Conservation (phyloP, 1,140 invertebrate genomes). For the Microplitis demolitor region DNA sequence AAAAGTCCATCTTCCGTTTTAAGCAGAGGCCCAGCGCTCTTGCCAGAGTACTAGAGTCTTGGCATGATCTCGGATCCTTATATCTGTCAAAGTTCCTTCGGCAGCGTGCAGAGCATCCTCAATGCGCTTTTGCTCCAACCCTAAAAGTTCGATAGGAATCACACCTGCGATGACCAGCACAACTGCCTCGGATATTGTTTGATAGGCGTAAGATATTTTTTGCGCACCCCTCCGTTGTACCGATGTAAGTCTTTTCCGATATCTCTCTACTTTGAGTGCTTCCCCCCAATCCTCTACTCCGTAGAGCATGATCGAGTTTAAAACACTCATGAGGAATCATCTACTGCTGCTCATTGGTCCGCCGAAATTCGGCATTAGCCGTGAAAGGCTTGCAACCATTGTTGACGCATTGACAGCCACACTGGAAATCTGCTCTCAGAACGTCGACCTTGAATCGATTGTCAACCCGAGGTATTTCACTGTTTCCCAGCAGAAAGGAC, state of each 20-base stretch:
- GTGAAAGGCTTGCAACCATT: constrained; percentile 20
- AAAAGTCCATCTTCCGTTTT: too few relatives aligned
- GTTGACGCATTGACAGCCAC: constrained; percentile 22
- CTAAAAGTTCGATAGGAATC: constrained; percentile 36
- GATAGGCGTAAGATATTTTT: neutral
- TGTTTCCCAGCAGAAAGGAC: neutral
- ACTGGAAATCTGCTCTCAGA: constrained; percentile 24
- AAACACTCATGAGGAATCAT: constrained; percentile 29
- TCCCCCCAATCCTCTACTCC: constrained; percentile 33
- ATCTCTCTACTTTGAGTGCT: constrained; percentile 18
- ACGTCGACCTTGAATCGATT: constrained; percentile 27
- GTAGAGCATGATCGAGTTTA: too few relatives aligned
- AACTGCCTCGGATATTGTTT: constrained; percentile 9
- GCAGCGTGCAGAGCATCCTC: constrained; percentile 21
- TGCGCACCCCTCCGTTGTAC: constrained; percentile 27
- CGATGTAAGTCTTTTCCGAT: constrained; percentile 24
- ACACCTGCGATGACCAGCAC: constrained; percentile 1
- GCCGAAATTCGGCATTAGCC: constrained; percentile 36
- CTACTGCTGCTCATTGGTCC: constrained; percentile 34
- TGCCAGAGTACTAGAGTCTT: too few relatives aligned
- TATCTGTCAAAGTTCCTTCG: too few relatives aligned
- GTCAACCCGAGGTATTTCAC: constrained; percentile 33
- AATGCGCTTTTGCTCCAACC: constrained; percentile 18
- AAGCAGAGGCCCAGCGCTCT: too few relatives aligned
- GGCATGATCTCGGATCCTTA: too few relatives aligned